A percentile compares a stretch with the other conserved stretches of the same genome.
phyloP scores from a whole-genome alignment of 2,797 vertebrate species.

The Myotis myotis region DNA sequence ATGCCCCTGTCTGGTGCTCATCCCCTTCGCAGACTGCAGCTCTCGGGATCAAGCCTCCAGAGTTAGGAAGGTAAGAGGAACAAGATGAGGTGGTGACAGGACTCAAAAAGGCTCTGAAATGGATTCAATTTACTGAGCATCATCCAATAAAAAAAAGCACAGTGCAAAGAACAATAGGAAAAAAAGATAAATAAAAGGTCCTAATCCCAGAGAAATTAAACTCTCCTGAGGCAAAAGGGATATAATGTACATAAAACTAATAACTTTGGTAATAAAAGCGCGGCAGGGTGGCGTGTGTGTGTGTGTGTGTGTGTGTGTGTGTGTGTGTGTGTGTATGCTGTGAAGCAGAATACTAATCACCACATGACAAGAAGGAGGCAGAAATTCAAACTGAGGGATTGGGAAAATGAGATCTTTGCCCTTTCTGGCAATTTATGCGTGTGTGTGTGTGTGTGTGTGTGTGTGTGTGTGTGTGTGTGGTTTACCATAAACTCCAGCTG shows the following conservation, averaged over 20 bases:
- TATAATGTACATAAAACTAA: not conserved
- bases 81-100: fast-evolving
- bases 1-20: fast-evolving
- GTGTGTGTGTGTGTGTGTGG: too few relatives aligned
- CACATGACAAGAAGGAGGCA: not conserved
- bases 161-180: not conserved
- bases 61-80: not conserved
- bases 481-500: not conserved
- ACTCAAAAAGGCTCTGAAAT: not conserved
- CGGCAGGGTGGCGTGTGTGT: too few relatives aligned
- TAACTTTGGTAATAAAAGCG: not conserved
- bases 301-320: too few relatives aligned
- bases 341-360: not conserved
- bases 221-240: not conserved
- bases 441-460: too few relatives aligned
- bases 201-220: not conserved
- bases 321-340: too few relatives aligned
- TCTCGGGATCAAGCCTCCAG: not conserved
- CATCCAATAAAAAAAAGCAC: not conserved
- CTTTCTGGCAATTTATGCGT: not conserved
- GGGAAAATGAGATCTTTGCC: not conserved
- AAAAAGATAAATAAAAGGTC: not conserved
- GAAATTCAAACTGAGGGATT: not conserved
- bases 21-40: fast-evolving
- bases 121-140: not conserved